Conservation (phyloP, 2,113 vertebrate genomes). For the Grammomys surdaster region DNA sequence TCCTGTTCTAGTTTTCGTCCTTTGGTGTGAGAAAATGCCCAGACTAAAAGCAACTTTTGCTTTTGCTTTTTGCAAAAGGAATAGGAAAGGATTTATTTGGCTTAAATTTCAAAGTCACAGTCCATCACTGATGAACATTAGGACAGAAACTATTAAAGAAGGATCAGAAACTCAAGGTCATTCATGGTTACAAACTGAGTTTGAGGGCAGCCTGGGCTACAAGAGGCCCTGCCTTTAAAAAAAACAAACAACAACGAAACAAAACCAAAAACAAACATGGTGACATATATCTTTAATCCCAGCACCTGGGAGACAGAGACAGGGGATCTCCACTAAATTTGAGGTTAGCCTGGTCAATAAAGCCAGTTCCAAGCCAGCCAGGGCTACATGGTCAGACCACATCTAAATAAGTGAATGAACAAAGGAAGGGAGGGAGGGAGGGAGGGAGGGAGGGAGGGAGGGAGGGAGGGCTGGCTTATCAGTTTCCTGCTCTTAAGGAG, state of each 20-base stretch:
- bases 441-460: no score
- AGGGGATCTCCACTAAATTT: background rate
- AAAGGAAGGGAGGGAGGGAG: no score
- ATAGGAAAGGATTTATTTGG: background rate
- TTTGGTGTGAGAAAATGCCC: background rate
- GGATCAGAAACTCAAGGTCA: background rate
- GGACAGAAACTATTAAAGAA: background rate
- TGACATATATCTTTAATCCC: background rate
- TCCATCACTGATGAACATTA: background rate
- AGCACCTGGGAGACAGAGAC: background rate
- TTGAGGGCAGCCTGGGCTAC: background rate
- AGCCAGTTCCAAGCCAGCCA: background rate
- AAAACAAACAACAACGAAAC: background rate
- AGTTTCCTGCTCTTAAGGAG: background rate
- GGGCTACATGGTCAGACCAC: background rate
- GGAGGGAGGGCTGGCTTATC: no score
- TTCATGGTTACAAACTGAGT: background rate
- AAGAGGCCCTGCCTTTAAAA: background rate
- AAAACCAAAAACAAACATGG: background rate
- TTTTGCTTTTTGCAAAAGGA: no score
- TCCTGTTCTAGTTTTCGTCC: background rate
- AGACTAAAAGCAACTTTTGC: background rate
- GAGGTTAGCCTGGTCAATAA: background rate
- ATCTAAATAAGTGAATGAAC: background rate
- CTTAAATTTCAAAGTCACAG: background rate